phyloP scores from a whole-genome alignment of 2,113 vertebrate species.

The Naja naja region DNA sequence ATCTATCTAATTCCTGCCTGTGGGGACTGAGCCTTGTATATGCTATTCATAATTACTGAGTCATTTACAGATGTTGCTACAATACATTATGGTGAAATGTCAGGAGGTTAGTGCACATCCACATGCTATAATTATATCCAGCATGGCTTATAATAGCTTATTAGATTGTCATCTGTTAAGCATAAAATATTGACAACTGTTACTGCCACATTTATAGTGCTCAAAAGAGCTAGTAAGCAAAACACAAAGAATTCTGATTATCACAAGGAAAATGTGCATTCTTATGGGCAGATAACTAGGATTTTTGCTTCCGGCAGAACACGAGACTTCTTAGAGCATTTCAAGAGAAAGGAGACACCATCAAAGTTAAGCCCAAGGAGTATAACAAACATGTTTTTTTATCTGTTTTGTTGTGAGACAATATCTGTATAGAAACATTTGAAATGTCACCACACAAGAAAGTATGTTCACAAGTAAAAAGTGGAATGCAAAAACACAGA shows the following conservation, averaged over 20 bases:
- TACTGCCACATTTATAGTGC: conserved; percentile 49
- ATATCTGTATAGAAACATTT: not conserved
- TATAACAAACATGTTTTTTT: not conserved
- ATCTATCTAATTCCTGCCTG: not conserved
- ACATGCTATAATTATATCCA: conserved; percentile 44
- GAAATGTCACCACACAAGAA: not conserved
- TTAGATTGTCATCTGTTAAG: conserved; percentile 62
- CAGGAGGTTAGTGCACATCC: conserved; percentile 43
- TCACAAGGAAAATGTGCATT: conserved; percentile 34
- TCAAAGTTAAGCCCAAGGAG: not conserved
- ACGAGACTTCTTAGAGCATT: not conserved
- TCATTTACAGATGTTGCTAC: conserved; percentile 45
- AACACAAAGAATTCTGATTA: conserved; percentile 36
- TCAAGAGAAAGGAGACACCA: not conserved
- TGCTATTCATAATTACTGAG: not conserved
- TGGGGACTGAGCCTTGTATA: not conserved
- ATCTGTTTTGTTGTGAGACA: not conserved
- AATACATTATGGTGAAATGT: conserved; percentile 37
- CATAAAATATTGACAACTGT: conserved; percentile 53
- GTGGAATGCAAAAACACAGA: not conserved
- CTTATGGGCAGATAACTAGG: not conserved
- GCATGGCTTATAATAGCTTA: conserved; percentile 55
- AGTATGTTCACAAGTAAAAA: not conserved
- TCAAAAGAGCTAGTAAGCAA: conserved; percentile 52
- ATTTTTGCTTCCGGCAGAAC: conserved; percentile 6